phyloP scores from a whole-genome alignment of 2,113 vertebrate species.

The Chionis minor region DNA sequence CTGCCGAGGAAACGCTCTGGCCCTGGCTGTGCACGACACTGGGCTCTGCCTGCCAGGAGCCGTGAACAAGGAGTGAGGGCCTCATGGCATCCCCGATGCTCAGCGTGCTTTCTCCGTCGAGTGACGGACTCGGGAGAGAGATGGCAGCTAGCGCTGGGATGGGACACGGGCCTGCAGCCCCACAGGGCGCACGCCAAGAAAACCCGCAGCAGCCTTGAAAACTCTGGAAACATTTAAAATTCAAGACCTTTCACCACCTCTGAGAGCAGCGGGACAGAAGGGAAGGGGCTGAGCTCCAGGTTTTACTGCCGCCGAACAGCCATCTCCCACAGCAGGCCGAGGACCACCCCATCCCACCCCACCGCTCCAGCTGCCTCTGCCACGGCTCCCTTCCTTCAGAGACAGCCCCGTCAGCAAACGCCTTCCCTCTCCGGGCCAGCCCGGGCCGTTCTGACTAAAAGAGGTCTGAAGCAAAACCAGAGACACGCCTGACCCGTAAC shows the following conservation, averaged over 20 bases:
- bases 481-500: not conserved
- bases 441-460: not conserved
- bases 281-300: not conserved
- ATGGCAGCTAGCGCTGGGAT: not conserved
- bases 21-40: not conserved
- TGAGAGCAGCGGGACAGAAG: not conserved
- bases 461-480: not conserved
- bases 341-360: not conserved
- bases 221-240: not conserved
- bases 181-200: not conserved
- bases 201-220: not conserved
- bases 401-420: not conserved
- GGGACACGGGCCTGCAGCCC: not conserved
- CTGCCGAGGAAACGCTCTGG: not conserved
- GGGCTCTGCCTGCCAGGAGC: conserved; percentile 48
- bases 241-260: not conserved
- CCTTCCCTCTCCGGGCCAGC: not conserved
- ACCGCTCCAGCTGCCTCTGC: not conserved
- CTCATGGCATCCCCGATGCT: conserved; percentile 45
- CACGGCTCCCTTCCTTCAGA: not conserved
- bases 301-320: not conserved
- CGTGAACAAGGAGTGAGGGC: conserved; percentile 47
- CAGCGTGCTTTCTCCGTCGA: not conserved
- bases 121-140: not conserved
- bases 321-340: no score